Percentiles rank a stretch among this genome's conserved stretches.
Conservation (phyloP, 2,113 vertebrate species). For the Notothenia rossii region DNA sequence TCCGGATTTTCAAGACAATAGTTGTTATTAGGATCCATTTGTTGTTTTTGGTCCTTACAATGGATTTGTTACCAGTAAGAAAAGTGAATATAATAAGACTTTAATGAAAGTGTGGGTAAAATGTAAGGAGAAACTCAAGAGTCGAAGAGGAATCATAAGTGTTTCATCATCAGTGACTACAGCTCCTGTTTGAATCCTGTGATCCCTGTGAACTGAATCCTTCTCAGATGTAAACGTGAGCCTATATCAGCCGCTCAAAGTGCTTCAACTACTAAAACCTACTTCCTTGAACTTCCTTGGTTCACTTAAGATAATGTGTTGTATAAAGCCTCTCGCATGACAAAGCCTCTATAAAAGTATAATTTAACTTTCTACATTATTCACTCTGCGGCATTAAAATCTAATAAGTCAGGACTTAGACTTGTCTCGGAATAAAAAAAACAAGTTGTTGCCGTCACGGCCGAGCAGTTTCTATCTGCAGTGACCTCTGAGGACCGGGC, state of each 20-base stretch:
- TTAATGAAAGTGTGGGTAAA: background rate
- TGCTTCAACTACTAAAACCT: background rate
- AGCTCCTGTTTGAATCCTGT: background rate
- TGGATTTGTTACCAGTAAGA: background rate
- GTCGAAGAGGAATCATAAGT: background rate
- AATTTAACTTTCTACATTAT: slow-evolving; percentile 44
- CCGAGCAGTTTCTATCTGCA: slow-evolving; percentile 71
- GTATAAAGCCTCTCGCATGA: slow-evolving; percentile 21
- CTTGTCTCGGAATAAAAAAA: slow-evolving; percentile 33
- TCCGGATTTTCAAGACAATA: background rate
- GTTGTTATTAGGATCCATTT: background rate
- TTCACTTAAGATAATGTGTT: slow-evolving; percentile 8
- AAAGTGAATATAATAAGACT: background rate
- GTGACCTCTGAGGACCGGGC: slow-evolving; percentile 75
- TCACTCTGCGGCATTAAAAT: slow-evolving; percentile 37
- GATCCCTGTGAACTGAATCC: background rate
- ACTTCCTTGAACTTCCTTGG: background rate
- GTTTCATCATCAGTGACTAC: background rate
- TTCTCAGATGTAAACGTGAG: background rate
- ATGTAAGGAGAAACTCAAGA: background rate
- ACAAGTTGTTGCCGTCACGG: slow-evolving; percentile 64
- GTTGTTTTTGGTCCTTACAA: background rate
- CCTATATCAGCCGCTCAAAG: background rate
- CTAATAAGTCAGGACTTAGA: slow-evolving; percentile 49
- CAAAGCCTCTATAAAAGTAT: slow-evolving; percentile 35